phyloP scores from a whole-genome alignment of 2,888 invertebrate genomes.

The Synanthedon formicaeformis region DNA sequence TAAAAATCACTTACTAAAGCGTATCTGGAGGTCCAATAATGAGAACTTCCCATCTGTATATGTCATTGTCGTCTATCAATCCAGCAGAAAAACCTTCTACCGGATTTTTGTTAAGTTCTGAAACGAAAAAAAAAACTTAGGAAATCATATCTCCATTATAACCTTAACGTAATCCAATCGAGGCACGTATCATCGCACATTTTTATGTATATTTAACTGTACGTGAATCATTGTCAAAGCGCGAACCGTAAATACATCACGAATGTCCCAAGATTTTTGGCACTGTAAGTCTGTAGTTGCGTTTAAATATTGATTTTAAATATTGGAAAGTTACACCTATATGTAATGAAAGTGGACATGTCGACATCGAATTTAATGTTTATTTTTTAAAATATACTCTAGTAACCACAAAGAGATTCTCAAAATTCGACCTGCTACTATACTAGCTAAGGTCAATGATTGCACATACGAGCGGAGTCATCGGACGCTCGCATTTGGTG shows the following conservation, averaged over 20 bases:
- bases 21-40: slow-evolving; percentile 99
- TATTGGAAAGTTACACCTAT: slow-evolving; percentile 1
- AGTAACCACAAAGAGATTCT: slow-evolving; percentile 12
- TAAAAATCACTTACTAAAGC: slow-evolving; percentile 84
- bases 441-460: slow-evolving; percentile 58
- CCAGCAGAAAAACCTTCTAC: slow-evolving; percentile 99
- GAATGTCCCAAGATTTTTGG: slow-evolving; percentile 26
- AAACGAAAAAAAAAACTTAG: slow-evolving; percentile 32
- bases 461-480: slow-evolving; percentile 38
- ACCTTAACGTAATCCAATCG: background rate
- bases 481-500: slow-evolving; percentile 38
- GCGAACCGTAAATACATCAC: slow-evolving; percentile 30
- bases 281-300: slow-evolving; percentile 47
- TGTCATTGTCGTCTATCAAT: slow-evolving; percentile 98
- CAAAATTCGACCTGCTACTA: slow-evolving; percentile 50
- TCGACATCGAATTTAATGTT: background rate
- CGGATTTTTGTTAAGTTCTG: slow-evolving; percentile 99
- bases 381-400: background rate
- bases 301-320: slow-evolving; percentile 58
- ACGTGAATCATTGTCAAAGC: slow-evolving; percentile 31
- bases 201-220: slow-evolving; percentile 11
- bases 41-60: slow-evolving; percentile 99
- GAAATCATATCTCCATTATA: background rate
- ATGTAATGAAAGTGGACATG: background rate
- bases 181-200: slow-evolving; percentile 4